Evolutionary conservation across 2,113 vertebrate genomes (phyloP).

Genomic region (Oenanthe melanoleuca): DNA sequence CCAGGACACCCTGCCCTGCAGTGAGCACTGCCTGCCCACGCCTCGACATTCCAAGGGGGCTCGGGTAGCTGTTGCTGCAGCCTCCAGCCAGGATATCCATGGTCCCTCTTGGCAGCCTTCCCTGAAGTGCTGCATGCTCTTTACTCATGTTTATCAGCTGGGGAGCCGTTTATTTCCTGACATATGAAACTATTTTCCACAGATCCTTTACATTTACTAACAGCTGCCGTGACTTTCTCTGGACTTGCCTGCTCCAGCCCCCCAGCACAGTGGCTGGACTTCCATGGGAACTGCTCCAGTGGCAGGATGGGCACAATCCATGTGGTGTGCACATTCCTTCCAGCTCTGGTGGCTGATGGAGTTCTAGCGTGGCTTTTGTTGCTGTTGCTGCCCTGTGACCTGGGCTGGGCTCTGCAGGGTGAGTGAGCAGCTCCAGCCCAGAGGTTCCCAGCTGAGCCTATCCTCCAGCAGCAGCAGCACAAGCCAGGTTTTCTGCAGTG

Average conservation of each 20-base stretch:
- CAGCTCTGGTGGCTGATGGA: neutral
- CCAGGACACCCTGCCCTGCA: no score
- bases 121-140: accelerated
- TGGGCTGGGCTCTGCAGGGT: neutral
- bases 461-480: neutral
- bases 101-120: neutral
- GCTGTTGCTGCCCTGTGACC: neutral
- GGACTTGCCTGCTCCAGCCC: neutral
- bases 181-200: conserved; percentile 18
- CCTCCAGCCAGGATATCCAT: neutral
- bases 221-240: neutral
- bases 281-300: accelerated
- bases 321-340: accelerated
- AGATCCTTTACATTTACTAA: conserved; percentile 29
- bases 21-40: neutral
- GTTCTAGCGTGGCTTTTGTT: neutral
- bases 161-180: neutral
- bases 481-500: neutral
- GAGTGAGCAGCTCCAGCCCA: neutral
- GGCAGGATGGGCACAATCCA: neutral
- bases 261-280: accelerated
- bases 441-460: neutral
- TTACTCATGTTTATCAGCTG: neutral
- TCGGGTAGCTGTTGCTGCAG: neutral
- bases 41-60: neutral